Conservation (phyloP, 2,113 vertebrate genomes). For the Rhagologus leucostigma region DNA sequence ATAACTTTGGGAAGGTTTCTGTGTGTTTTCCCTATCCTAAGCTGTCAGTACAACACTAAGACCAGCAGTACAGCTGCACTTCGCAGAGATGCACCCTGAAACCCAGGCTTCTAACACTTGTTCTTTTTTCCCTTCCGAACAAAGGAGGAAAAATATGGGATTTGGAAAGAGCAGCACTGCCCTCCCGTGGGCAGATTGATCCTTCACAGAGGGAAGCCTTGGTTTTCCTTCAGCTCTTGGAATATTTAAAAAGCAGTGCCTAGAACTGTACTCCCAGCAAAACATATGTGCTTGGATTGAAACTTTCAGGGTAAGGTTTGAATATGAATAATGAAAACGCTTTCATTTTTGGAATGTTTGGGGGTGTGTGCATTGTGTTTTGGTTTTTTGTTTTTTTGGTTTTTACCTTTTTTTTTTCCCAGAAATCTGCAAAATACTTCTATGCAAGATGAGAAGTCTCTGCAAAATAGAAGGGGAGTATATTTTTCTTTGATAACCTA, state of each 20-base stretch:
- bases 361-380: fast-evolving
- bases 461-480: neutral
- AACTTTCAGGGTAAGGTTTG: neutral
- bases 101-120: fast-evolving
- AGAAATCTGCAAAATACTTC: neutral
- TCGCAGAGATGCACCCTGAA: neutral
- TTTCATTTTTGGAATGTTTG: neutral
- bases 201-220: neutral
- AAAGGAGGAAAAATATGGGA: fast-evolving
- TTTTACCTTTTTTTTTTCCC: fast-evolving
- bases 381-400: too few relatives aligned
- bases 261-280: neutral
- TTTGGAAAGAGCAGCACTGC: constrained; percentile 47
- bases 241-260: neutral
- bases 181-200: constrained; percentile 6
- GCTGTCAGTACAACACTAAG: neutral
- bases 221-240: neutral
- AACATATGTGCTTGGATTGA: neutral
- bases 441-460: neutral
- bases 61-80: neutral
- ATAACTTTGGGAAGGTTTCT: fast-evolving
- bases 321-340: neutral
- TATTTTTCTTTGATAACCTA: neutral
- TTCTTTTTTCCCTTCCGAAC: neutral
- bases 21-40: neutral